Evolutionary conservation across 2,113 vertebrate species (phyloP).

Genomic region (Equus quagga): DNA sequence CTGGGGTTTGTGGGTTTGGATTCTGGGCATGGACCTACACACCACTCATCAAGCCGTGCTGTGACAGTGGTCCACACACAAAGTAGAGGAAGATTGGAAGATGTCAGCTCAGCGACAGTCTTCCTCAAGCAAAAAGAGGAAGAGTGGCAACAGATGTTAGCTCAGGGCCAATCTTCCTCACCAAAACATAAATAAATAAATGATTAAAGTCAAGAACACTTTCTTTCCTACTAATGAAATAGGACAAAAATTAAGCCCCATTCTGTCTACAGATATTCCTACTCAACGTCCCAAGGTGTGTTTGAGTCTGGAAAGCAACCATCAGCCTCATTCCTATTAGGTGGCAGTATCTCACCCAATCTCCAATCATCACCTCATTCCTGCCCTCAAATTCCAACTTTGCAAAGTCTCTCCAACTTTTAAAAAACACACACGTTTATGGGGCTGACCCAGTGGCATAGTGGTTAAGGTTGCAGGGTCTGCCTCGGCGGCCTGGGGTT

Average conservation of each 20-base stretch:
- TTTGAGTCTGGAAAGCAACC: background rate
- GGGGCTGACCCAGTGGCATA: too few species aligned
- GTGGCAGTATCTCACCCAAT: background rate
- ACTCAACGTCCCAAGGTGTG: background rate
- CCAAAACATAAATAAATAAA: background rate
- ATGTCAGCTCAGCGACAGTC: too few species aligned
- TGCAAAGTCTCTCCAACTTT: background rate
- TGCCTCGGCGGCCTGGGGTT: too few species aligned
- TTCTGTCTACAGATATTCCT: background rate
- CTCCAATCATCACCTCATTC: background rate
- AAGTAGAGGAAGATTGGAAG: too few species aligned
- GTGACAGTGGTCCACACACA: too few species aligned
- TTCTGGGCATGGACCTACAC: too few species aligned
- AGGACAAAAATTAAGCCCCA: background rate
- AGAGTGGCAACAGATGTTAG: too few species aligned
- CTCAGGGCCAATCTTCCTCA: too few species aligned
- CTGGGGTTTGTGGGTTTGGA: too few species aligned
- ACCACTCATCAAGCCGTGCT: too few species aligned
- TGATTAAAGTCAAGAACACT: background rate
- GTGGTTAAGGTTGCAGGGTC: too few species aligned
- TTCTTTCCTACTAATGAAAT: background rate
- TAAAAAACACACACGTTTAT: background rate
- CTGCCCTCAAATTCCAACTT: background rate
- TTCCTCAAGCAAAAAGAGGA: too few species aligned
- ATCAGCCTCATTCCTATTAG: background rate